These are phyloP conservation scores for Saguinus imperator DNA, from an alignment of 2,113 vertebrate species.

Conservation along the genomic window DNA sequence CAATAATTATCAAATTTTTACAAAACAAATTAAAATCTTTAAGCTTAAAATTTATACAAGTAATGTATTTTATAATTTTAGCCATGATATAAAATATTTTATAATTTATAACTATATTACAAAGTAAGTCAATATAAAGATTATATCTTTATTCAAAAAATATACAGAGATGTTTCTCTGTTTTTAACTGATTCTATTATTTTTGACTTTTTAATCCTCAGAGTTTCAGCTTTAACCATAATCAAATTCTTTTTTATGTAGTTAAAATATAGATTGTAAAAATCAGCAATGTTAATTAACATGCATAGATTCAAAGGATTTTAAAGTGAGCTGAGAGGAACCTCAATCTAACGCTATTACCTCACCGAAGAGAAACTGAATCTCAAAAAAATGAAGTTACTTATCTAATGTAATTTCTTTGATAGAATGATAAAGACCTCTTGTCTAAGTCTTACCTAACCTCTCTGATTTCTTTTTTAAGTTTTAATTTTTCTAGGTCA, in stretches of 20 bases:
- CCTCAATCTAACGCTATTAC: background rate
- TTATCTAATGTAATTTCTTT: background rate
- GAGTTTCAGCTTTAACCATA: background rate
- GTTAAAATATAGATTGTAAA: slow-evolving; percentile 3
- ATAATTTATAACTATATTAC: background rate
- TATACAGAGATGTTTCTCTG: background rate
- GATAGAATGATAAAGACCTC: background rate
- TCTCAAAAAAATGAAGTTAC: slow-evolving; percentile 16
- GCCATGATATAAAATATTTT: background rate
- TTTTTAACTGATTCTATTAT: background rate
- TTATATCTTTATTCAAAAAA: background rate
- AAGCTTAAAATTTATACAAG: background rate
- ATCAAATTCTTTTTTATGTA: background rate
- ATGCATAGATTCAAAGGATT: background rate
- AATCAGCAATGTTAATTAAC: background rate
- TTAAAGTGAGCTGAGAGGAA: background rate
- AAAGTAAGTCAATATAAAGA: background rate
- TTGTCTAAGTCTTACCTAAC: background rate
- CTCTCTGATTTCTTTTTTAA: background rate
- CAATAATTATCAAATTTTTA: background rate
- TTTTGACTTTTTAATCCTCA: background rate
- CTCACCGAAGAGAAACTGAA: background rate
- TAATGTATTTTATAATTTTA: background rate
- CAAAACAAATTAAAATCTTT: background rate
- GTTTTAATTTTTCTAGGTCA: background rate